A percentile compares a stretch with the other conserved stretches of the same genome.
phyloP scores from a whole-genome alignment of 2,888 invertebrate species.

The Sesia bembeciformis region DNA sequence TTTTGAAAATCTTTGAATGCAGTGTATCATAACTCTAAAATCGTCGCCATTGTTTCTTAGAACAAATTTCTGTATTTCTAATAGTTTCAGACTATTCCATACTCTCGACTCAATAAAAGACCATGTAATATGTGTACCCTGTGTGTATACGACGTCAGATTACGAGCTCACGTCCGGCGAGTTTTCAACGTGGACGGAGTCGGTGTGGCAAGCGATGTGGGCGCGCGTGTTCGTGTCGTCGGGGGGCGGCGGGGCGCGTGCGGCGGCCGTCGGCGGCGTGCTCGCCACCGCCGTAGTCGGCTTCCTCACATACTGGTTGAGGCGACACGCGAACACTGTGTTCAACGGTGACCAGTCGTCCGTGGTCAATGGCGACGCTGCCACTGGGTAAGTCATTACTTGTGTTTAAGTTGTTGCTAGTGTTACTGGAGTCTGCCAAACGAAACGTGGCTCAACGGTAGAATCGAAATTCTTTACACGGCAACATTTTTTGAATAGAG shows the following conservation, averaged over 20 bases:
- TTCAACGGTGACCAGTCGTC: slow-evolving; percentile 23
- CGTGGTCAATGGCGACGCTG: slow-evolving; percentile 23
- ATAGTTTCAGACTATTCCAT: too few species aligned
- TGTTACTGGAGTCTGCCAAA: too few species aligned
- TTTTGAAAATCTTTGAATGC: too few species aligned
- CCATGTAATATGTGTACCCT: too few species aligned
- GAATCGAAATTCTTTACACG: too few species aligned
- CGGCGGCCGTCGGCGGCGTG: slow-evolving; percentile 34
- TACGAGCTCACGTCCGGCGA: slow-evolving; percentile 84
- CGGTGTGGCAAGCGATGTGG: slow-evolving; percentile 83
- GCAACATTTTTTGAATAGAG: too few species aligned
- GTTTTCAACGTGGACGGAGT: slow-evolving; percentile 93
- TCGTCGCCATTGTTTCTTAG: too few species aligned
- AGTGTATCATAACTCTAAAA: too few species aligned
- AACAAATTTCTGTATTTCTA: too few species aligned
- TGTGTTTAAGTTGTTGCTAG: too few species aligned
- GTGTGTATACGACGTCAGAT: slow-evolving; percentile 46
- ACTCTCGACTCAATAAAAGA: too few species aligned
- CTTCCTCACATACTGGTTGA: slow-evolving; percentile 45
- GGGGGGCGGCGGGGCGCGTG: slow-evolving; percentile 58
- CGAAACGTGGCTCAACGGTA: too few species aligned
- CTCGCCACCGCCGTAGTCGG: slow-evolving; percentile 30
- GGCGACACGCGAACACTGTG: slow-evolving; percentile 23
- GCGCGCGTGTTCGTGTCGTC: slow-evolving; percentile 87
- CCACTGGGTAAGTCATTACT: slow-evolving; percentile 29